Base-by-base conservation (phyloP, 2,888 invertebrate genomes). In the Melieria omissa region DNA sequence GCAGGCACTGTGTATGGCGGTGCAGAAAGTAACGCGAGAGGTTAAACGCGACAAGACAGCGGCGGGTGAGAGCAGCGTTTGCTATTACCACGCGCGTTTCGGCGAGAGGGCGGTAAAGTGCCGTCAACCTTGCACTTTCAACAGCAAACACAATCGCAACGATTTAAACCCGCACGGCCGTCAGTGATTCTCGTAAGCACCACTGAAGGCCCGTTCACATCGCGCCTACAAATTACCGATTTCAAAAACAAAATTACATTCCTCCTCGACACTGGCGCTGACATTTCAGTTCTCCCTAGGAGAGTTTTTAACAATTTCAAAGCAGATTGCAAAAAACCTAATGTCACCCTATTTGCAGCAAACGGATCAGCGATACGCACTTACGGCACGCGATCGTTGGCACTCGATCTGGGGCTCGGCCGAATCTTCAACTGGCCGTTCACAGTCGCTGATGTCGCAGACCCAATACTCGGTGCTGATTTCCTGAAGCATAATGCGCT, bases 401-500 rank as follows among this genome's bases (percentile, higher is more conserved):
- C n/a, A 76, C 65, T 29, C 29, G 29, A 29, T 3, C 29, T 29
- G 29, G 29, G 29, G 29, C 76, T 79, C 49, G 77, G 76, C 0
- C 67, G 74, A 14, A 64, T 61, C 8, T 78, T 77, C 58, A 47
- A 9, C 4, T 75, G 78, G 77, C 62, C 66, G 7, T 79, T 79
- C 65, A 70, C 72, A 45, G 71, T 78, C 16, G 78, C 77, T 0
- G 74, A 78, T 7, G 77, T 79, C 3, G 58, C 73, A 4, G 47
- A 60, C 14, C 72, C 78, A 7, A 78, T 78, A 29, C 74, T 77
- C 9, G 78, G 78, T 41, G 76, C 77, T 0, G 78, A 78, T 63
- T 78, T 77, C 16, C 14, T 77, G 8, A 60, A 64, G 9, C 64
- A 74, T 29, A 65, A 71, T 16, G 64, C 66, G 5, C 45, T 76